A percentile compares a stretch with the other conserved stretches of the same genome.
Conservation (phyloP, 2,797 vertebrate species). For the Platalea minor region DNA sequence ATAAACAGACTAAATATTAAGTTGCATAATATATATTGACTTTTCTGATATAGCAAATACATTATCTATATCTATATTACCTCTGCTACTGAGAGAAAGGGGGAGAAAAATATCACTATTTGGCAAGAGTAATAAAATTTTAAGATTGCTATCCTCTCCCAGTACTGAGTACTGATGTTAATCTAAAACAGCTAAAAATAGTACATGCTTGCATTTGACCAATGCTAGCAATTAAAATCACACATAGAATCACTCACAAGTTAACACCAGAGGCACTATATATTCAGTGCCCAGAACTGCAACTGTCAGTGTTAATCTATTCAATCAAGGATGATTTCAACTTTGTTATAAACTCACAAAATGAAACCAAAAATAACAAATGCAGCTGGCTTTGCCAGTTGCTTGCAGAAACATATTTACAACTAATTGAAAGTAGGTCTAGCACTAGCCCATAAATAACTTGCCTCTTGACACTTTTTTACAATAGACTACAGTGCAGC, state of each 20-base stretch:
- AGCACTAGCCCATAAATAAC: neutral
- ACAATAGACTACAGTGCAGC: neutral
- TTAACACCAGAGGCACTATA: neutral
- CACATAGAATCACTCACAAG: neutral
- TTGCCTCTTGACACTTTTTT: neutral
- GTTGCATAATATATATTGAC: neutral
- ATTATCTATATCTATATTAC: neutral
- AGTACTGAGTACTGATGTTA: neutral
- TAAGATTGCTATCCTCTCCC: neutral
- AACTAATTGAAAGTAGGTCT: neutral
- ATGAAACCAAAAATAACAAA: neutral
- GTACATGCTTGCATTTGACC: neutral
- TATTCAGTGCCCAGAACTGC: neutral
- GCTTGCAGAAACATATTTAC: constrained; percentile 3
- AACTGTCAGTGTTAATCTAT: neutral
- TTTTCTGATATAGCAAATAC: neutral
- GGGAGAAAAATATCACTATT: neutral
- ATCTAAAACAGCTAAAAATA: neutral
- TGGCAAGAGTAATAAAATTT: neutral
- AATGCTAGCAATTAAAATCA: neutral
- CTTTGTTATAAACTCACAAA: neutral
- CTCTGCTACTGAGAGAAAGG: neutral
- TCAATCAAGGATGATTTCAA: neutral
- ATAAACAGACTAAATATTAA: constrained; percentile 11
- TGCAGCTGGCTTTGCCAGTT: constrained; percentile 6